Base-by-base conservation (phyloP, 2,888 invertebrate species). In the Diplazon laetatorius region DNA sequence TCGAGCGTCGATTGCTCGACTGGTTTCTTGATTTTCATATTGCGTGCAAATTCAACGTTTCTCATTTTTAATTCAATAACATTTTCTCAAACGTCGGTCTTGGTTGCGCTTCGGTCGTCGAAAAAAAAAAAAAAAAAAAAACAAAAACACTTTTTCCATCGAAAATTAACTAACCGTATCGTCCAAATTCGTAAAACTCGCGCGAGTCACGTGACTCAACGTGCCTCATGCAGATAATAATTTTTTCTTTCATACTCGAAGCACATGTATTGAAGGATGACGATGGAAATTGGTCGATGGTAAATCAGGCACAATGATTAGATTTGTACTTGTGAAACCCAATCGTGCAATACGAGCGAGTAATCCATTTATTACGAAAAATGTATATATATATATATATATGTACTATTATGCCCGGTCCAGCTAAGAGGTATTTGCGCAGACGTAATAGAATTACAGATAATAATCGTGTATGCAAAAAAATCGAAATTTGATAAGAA, bases 151-250 rank as follows among this genome's bases (percentile, higher is more conserved):
- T 60, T 44, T 68, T 48, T 44, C 66, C 60, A 20, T 20, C 6
- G 30, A 12, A 44, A 39, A 46, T 55, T 69, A 75, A 75, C 68
- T 25, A 63, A 16, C 55, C 75, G 62, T 57, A 48, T 14, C 60
- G 60, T 70, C 66, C 55, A 52, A 74, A 74, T 55, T 44, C 6
- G 65, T 42, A 16, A 25, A 55, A 30, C 59, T 57, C 55, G 14
- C 50, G 14, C 30, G n/a, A 20, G 12, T 16, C 25, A 52, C 30
- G 55, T 30, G 20, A 14, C 22, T 65, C 18, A 20, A 39, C 42
- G n/a, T n/a, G n/a, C 30, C 35, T 69, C n/a, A 37, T 16, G 44
- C 16, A 8, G 20, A 20, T 48, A 16, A 5, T 30, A 8, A 42
- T 3, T 50, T 10, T 52, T 42, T 52, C 52, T 42, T 16, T 18